These are phyloP conservation scores for Cathartes aura DNA, from an alignment of 2,113 vertebrate species.

Conservation along the genomic window DNA sequence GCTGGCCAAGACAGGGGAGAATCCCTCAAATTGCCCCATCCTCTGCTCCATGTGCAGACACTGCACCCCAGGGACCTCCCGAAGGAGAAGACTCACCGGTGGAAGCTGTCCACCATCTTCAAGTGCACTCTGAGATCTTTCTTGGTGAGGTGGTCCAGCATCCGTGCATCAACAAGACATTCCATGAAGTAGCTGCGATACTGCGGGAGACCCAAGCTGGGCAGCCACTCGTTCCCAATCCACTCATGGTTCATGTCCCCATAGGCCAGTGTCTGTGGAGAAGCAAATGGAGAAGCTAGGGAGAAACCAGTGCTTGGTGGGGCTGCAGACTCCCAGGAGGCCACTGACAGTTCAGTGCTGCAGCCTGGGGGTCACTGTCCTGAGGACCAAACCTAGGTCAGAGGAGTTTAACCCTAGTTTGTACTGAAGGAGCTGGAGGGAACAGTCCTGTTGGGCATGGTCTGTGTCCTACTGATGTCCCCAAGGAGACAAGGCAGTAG, in stretches of 20 bases:
- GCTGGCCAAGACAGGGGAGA: not conserved
- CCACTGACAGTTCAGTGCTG: not conserved
- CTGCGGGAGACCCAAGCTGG: slow-evolving; percentile 93
- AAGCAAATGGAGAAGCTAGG: not conserved
- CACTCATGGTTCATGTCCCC: slow-evolving; percentile 99
- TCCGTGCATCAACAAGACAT: slow-evolving; percentile 94
- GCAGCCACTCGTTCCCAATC: slow-evolving; percentile 98
- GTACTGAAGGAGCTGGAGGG: not conserved
- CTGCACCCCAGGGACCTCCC: fast-evolving
- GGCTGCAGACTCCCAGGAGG: not conserved
- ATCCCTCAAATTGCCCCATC: not conserved
- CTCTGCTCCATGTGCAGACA: not conserved
- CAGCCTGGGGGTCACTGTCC: not conserved
- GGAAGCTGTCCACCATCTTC: slow-evolving; percentile 99
- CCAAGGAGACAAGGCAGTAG: not conserved
- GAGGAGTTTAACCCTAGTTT: not conserved
- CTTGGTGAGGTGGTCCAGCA: slow-evolving; percentile 98
- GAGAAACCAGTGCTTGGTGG: not conserved
- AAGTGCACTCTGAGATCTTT: slow-evolving; percentile 95
- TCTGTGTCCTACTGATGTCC: not conserved
- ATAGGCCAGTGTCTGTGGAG: slow-evolving; percentile 90
- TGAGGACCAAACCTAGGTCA: not conserved
- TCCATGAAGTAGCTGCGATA: slow-evolving; percentile 99
- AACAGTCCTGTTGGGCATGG: not conserved
- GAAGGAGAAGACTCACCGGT: slow-evolving; percentile 79